A percentile compares a stretch with the other conserved stretches of the same genome.
These are phyloP conservation scores for Chelidonichthys spinosus DNA, from an alignment of 2,797 vertebrate species.

Conservation along the genomic window DNA sequence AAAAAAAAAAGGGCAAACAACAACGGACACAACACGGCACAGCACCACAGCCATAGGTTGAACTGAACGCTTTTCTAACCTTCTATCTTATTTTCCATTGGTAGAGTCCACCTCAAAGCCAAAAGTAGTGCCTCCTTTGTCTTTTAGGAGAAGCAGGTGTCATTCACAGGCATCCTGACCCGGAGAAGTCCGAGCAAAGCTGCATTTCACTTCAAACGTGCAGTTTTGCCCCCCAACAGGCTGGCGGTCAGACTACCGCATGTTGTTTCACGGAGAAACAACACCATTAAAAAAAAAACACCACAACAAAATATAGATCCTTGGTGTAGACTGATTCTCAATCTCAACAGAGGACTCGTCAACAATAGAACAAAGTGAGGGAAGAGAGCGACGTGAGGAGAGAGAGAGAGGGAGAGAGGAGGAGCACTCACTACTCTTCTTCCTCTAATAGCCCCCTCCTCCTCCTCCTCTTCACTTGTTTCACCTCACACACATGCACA, in stretches of 20 bases:
- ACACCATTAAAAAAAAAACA: too few species aligned
- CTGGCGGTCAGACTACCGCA: constrained; percentile 55
- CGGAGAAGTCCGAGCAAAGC: constrained; percentile 76
- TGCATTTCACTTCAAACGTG: constrained; percentile 70
- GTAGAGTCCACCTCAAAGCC: constrained; percentile 79
- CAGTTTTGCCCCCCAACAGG: constrained; percentile 56
- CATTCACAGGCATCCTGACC: constrained; percentile 85
- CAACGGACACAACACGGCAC: constrained; percentile 62
- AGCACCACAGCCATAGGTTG: constrained; percentile 65
- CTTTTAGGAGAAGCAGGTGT: constrained; percentile 83
- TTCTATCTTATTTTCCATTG: constrained; percentile 89
- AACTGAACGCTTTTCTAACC: constrained; percentile 82
- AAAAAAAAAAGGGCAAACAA: constrained; percentile 47
- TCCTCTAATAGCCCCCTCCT: constrained; percentile 81
- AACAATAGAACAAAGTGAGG: constrained; percentile 86
- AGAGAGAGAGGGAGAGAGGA: constrained; percentile 65
- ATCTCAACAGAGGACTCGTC: constrained; percentile 79
- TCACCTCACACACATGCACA: constrained; percentile 70
- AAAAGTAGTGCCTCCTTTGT: constrained; percentile 75
- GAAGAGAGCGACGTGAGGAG: constrained; percentile 78
- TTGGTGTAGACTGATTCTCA: constrained; percentile 71
- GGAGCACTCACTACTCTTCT: constrained; percentile 82
- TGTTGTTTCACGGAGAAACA: constrained; percentile 49
- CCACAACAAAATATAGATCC: constrained; percentile 56
- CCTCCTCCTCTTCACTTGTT: constrained; percentile 79